Evolutionary conservation across 1,140 invertebrate species (phyloP), one percentile per base, ranked within the genome.

Genomic region (Acromyrmex heyeri): DNA sequence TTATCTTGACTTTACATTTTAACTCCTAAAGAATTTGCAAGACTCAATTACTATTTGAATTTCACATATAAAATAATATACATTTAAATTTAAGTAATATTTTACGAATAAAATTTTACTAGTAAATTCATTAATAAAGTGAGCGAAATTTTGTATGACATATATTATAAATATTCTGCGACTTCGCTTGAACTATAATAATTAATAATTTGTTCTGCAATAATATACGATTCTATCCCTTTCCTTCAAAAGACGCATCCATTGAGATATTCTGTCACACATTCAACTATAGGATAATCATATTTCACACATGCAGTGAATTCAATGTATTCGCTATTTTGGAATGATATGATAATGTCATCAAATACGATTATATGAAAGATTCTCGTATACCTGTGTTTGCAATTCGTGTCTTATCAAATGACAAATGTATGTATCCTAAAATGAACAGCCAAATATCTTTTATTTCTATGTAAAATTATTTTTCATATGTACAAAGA

Each of bases 281-380:
- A 64, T 64, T 64, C 16, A 64, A 64, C 16, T 8, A 12, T n/a
- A n/a, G 34, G n/a, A 27, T 73, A 27, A 44, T 70, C 24, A 24
- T 48, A 14, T 18, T 73, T 44, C 53, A 73, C 10, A 53, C 34
- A 34, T 82, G 24, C 8, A 6, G 2, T 18, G 18, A 61, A 21
- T 27, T 82, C 16, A 62, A 18, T n/a, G 34, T 27, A 61, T 64
- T 77, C 6, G 55, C 30, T n/a, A 78, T 18, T 24, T 44, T 62
- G n/a, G 5, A 65, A 24, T 18, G 24, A 34, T 64, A 78, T 16
- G 8, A 2, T n/a, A 59, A 44, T 59, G 5, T n/a, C 34, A n/a
- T 48, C 59, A 44, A 53, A 38, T 38, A 67, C 12, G 24, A 50
- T 48, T 27, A 24, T 8, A 65, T 8, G 24, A 48, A 34, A 62